phyloP scores from a whole-genome alignment of 2,113 vertebrate species.

The Orycteropus afer region DNA sequence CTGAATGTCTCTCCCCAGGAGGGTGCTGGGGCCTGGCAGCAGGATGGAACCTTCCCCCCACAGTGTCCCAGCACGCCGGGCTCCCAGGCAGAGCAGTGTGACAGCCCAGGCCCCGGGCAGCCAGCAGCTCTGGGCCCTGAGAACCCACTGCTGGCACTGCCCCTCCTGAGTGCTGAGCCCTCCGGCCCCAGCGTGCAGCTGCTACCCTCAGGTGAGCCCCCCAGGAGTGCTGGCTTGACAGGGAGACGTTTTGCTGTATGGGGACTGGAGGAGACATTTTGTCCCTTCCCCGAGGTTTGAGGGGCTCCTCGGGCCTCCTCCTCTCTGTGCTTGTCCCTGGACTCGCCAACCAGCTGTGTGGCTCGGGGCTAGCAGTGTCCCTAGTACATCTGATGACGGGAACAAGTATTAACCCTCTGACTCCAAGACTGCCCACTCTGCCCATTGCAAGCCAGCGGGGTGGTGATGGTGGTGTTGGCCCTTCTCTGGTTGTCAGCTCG shows the following conservation, averaged over 20 bases:
- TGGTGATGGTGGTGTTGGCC: too few species aligned
- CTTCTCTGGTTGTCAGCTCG: too few species aligned
- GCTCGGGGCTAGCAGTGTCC: too few species aligned
- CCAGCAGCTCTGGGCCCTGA: slow-evolving; percentile 84
- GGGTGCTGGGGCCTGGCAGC: slow-evolving; percentile 86
- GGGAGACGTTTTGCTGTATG: rapidly evolving
- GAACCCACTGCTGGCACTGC: slow-evolving; percentile 89
- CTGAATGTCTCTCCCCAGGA: slow-evolving; percentile 85
- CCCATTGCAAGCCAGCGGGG: too few species aligned
- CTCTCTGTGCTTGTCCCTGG: too few species aligned
- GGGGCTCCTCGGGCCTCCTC: rapidly evolving
- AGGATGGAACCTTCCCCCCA: slow-evolving; percentile 87
- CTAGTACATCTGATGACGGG: too few species aligned
- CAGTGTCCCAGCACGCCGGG: slow-evolving; percentile 89
- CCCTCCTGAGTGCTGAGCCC: slow-evolving; percentile 85
- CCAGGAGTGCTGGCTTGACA: not conserved
- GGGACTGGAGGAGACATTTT: rapidly evolving
- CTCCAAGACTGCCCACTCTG: too few species aligned
- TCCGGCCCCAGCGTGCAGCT: slow-evolving; percentile 88
- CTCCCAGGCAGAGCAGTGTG: slow-evolving; percentile 90
- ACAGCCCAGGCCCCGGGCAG: slow-evolving; percentile 81
- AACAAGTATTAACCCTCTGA: too few species aligned
- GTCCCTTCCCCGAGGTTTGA: rapidly evolving
- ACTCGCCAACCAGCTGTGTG: too few species aligned
- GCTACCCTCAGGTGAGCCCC: slow-evolving; percentile 93